These are phyloP conservation scores for Tuta absoluta DNA, from an alignment of 2,888 invertebrate species.

Conservation along the genomic window DNA sequence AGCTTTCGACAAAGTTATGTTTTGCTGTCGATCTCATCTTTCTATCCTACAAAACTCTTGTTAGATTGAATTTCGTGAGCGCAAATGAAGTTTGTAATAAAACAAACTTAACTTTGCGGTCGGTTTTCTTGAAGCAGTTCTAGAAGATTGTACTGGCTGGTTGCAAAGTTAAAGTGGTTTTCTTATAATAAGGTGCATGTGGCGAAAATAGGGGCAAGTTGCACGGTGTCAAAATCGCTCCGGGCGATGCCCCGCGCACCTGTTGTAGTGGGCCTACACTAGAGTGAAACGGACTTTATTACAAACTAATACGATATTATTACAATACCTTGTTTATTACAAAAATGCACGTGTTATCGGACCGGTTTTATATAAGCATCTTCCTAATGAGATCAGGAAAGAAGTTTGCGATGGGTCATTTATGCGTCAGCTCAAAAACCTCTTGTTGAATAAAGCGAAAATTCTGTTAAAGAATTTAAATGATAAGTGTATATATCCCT, in stretches of 20 bases:
- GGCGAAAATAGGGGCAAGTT: constrained; percentile 30
- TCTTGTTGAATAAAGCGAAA: too few species aligned
- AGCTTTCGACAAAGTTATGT: constrained; percentile 1
- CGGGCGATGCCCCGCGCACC: constrained; percentile 31
- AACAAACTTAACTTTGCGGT: constrained; percentile 4
- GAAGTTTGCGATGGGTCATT: too few species aligned
- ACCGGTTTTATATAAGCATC: too few species aligned
- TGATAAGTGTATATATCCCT: too few species aligned
- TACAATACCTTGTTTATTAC: too few species aligned
- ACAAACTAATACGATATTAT: neutral
- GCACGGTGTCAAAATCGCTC: constrained; percentile 36
- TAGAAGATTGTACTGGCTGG: neutral
- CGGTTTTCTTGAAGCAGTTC: too few species aligned
- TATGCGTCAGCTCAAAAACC: too few species aligned
- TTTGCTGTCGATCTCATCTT: neutral
- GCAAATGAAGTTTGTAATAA: neutral
- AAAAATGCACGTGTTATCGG: too few species aligned
- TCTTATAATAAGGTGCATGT: constrained; percentile 25
- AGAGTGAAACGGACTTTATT: constrained; percentile 19
- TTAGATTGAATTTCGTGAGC: neutral
- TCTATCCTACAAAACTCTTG: neutral
- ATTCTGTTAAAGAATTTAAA: too few species aligned
- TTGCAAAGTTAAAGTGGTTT: constrained; percentile 19
- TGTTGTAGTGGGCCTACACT: constrained; percentile 28
- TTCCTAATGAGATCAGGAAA: too few species aligned